A percentile compares a stretch with the other conserved stretches of the same genome.
Conservation (phyloP, 2,113 vertebrate genomes). For the Cricetomys ansorgei region DNA sequence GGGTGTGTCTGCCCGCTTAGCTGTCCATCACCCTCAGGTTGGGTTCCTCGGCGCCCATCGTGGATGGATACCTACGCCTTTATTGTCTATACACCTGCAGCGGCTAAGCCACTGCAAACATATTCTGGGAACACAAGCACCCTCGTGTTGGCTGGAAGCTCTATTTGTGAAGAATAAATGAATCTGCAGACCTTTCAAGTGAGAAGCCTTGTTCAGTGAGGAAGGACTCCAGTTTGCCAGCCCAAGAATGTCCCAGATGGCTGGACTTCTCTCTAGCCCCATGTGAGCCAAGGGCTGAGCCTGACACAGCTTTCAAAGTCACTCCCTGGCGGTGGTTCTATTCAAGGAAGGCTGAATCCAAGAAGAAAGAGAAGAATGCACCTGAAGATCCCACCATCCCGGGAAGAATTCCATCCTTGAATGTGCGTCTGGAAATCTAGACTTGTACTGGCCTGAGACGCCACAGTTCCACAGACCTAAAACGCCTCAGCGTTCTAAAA, state of each 20-base stretch:
- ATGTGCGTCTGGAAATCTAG: neutral
- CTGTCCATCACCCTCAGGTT: neutral
- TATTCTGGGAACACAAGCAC: neutral
- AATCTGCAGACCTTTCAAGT: neutral
- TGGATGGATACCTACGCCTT: neutral
- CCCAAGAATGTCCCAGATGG: neutral
- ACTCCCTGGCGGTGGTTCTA: neutral
- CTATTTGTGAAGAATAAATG: neutral
- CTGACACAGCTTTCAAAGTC: neutral
- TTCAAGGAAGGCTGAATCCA: neutral
- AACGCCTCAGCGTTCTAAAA: slow-evolving; percentile 25
- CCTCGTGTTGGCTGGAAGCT: slow-evolving; percentile 7
- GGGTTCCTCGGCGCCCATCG: neutral
- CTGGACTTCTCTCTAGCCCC: neutral
- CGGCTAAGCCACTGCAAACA: slow-evolving; percentile 1
- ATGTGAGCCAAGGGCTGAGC: neutral
- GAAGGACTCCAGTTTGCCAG: neutral
- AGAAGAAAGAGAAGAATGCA: neutral
- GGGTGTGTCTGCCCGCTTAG: neutral
- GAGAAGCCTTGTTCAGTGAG: neutral
- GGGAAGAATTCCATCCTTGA: neutral
- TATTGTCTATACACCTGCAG: slow-evolving; percentile 3
- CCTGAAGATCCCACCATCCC: neutral
- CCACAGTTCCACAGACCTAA: neutral
- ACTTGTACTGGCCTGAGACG: neutral